A percentile compares a stretch with the other conserved stretches of the same genome.
Evolutionary conservation across 2,888 invertebrate genomes (phyloP).

Genomic region (Leistus spinibarbis): DNA sequence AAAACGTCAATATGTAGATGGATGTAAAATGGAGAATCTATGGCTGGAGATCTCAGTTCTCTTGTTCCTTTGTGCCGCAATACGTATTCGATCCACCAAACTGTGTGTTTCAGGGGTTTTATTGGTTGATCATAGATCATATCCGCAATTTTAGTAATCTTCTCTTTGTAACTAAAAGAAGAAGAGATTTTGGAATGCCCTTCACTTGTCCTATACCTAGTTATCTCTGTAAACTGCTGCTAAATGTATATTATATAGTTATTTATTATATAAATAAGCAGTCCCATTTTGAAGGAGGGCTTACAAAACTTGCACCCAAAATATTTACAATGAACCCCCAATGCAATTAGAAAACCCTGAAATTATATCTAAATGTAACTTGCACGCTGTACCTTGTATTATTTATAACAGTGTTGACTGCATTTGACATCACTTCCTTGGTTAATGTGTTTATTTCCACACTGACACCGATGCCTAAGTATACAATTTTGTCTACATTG

Average conservation of each 20-base stretch:
- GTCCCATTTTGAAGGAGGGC: not conserved
- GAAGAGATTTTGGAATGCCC: not conserved
- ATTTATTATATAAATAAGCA: not conserved
- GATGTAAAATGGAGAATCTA: not conserved
- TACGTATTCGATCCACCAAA: constrained; percentile 21
- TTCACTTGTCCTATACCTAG: too few species aligned
- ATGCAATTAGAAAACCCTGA: too few species aligned
- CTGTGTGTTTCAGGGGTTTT: constrained; percentile 4
- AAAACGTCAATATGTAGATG: not conserved
- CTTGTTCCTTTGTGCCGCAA: constrained; percentile 5
- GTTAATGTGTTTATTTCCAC: not conserved
- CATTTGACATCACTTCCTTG: not conserved
- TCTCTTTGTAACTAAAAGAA: not conserved
- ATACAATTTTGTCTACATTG: not conserved
- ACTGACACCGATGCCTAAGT: not conserved
- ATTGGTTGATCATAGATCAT: constrained; percentile 21
- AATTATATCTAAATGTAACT: too few species aligned
- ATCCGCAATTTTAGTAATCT: not conserved
- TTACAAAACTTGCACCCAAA: too few species aligned
- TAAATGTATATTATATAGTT: too few species aligned
- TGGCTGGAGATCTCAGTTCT: not conserved
- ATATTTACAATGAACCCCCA: too few species aligned
- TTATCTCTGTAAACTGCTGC: too few species aligned
- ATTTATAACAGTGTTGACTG: not conserved
- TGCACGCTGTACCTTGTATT: not conserved